Conservation (phyloP, 2,113 vertebrate genomes). For the Otolemur garnettii region DNA sequence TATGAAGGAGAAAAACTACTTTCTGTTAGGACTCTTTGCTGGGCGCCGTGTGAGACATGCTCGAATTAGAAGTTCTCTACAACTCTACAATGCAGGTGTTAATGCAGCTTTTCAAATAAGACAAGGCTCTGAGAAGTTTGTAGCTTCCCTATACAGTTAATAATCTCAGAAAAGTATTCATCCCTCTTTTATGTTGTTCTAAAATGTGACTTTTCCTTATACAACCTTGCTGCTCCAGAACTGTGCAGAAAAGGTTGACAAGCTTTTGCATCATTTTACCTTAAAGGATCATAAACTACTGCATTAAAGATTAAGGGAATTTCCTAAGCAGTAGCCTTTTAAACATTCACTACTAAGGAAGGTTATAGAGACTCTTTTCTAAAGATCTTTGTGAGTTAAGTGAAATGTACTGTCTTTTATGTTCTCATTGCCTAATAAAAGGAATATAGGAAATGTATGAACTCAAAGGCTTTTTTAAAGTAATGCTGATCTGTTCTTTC, state of each 20-base stretch:
- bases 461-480: conserved; percentile 7
- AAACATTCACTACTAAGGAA: not conserved
- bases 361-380: not conserved
- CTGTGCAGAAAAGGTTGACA: not conserved
- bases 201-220: not conserved
- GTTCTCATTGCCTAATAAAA: not conserved
- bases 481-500: not conserved
- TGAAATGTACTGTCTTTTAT: not conserved
- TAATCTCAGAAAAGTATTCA: not conserved
- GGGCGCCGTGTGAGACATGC: not conserved
- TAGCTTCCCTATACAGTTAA: not conserved
- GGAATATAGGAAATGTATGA: not conserved
- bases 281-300: not conserved
- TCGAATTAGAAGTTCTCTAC: not conserved
- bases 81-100: not conserved
- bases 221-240: not conserved
- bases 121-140: not conserved
- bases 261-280: not conserved
- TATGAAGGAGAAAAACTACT: not conserved
- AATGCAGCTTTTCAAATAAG: not conserved
- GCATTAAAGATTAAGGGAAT: not conserved
- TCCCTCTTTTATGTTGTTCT: not conserved
- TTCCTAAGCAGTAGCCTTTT: not conserved
- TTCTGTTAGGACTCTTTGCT: not conserved
- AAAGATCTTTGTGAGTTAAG: conserved; percentile 12